Base-by-base conservation (phyloP, 1,140 invertebrate species). In the Heliconius eleuchia region DNA sequence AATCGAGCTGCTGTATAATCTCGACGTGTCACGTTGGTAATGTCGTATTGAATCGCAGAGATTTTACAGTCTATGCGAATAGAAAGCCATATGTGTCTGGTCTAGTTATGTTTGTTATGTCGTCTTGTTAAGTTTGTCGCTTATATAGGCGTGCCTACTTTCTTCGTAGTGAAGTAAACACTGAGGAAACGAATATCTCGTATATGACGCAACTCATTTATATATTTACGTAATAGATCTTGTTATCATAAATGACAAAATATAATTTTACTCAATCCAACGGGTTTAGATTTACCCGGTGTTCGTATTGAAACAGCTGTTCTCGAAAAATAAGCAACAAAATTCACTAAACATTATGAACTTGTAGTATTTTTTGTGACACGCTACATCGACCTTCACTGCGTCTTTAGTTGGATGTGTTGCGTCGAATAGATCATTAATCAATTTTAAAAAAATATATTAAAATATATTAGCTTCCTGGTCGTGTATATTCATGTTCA, bases 121-220 rank as follows among this genome's bases (percentile, higher is more conserved):
- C 34, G 55, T 39, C 19, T 75, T 27, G 74, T 37, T 66, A 11
- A 30, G 23, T 30, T 23, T 16, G 60, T 66, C 30, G 60, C 27
- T 66, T 30, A 66, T 27, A 66, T n/a, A 66, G 55, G 18, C 23
- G 19, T 34, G 37, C 16, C 30, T 37, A 70, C 55, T 76, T 76
- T 66, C 74, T 30, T 76, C 27, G 27, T 39, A 9, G 27, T 30
- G 60, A 66, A 66, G 55, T 34, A 52, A 76, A 46, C 23, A 74
- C 42, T 19, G 23, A 74, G 73, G 74, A 76, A 76, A 76, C 60
- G 57, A 66, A 76, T 66, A 11, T 66, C 74, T 76, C 57, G 46
- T 52, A 57, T 19, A 27, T 74, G 52, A 74, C 50, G 73, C 52
- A 74, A 74, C 27, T 66, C 23, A 30, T 66, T 27, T 66, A 27